Evolutionary conservation across 2,888 invertebrate species (phyloP).

Genomic region (Terebella lapidaria): DNA sequence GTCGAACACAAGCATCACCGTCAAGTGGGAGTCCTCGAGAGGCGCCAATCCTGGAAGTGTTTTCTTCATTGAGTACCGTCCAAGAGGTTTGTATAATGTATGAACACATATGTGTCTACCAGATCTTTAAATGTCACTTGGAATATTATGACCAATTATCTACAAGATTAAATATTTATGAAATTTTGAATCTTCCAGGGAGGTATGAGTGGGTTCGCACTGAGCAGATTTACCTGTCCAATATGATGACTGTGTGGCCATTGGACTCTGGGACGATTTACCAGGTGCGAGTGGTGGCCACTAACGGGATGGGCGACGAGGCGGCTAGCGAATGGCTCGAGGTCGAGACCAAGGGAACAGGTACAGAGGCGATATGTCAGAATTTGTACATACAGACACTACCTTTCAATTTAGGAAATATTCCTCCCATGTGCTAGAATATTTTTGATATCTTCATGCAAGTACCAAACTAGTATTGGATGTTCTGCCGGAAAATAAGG

Average conservation of each 20-base stretch:
- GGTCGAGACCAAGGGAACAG: slow-evolving; percentile 24
- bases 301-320: slow-evolving; percentile 68
- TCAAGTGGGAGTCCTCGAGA: slow-evolving; percentile 67
- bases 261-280: slow-evolving; percentile 79
- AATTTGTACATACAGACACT: too few relatives aligned
- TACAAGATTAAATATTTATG: not conserved
- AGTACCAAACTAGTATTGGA: too few relatives aligned
- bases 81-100: slow-evolving; percentile 31
- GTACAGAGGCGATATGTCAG: slow-evolving; percentile 14
- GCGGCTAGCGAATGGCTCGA: slow-evolving; percentile 62
- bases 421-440: too few relatives aligned
- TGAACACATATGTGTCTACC: too few relatives aligned
- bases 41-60: slow-evolving; percentile 80
- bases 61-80: slow-evolving; percentile 77
- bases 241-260: slow-evolving; percentile 62
- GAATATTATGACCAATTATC: too few relatives aligned
- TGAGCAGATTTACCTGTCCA: slow-evolving; percentile 22
- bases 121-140: too few relatives aligned
- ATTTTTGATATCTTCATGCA: too few relatives aligned
- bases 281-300: slow-evolving; percentile 83
- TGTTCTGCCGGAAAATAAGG: too few relatives aligned
- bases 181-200: not conserved
- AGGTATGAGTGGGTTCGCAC: slow-evolving; percentile 22
- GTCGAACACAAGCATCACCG: slow-evolving; percentile 51
- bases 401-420: too few relatives aligned